Evolutionary conservation across 2,113 vertebrate species (phyloP).

Genomic region (Merops nubicus): DNA sequence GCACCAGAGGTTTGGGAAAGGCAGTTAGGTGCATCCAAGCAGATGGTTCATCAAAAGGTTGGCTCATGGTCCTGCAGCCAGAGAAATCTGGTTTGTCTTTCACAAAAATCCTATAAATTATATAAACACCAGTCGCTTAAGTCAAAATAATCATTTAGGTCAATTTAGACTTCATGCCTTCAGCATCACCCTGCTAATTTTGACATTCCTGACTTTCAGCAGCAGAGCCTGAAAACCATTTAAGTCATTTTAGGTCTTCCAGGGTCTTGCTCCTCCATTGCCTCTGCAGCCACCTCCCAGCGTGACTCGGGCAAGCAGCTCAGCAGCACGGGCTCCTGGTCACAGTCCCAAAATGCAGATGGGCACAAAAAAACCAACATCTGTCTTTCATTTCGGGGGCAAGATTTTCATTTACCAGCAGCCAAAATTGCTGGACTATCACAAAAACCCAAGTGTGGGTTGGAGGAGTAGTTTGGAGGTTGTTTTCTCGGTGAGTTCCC

Average conservation of each 20-base stretch:
- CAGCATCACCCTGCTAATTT: not conserved
- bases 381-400: not conserved
- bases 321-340: not conserved
- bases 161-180: not conserved
- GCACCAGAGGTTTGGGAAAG: not conserved
- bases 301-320: accelerated
- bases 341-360: not conserved
- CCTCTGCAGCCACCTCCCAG: not conserved
- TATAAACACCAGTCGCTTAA: not conserved
- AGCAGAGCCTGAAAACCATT: not conserved
- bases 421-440: not conserved
- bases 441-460: not conserved
- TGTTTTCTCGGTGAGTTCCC: not conserved
- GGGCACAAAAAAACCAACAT: not conserved
- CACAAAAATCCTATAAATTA: not conserved
- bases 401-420: not conserved
- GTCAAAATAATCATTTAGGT: not conserved
- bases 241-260: not conserved
- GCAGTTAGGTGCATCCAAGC: not conserved
- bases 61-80: not conserved
- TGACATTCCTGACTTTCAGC: not conserved
- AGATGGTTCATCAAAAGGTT: not conserved
- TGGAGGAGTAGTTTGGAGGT: not conserved
- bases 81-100: not conserved
- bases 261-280: too few species aligned